A percentile compares a stretch with the other conserved stretches of the same genome.
Conservation (phyloP, 2,113 vertebrate species). For the Campylomormyrus numenius region DNA sequence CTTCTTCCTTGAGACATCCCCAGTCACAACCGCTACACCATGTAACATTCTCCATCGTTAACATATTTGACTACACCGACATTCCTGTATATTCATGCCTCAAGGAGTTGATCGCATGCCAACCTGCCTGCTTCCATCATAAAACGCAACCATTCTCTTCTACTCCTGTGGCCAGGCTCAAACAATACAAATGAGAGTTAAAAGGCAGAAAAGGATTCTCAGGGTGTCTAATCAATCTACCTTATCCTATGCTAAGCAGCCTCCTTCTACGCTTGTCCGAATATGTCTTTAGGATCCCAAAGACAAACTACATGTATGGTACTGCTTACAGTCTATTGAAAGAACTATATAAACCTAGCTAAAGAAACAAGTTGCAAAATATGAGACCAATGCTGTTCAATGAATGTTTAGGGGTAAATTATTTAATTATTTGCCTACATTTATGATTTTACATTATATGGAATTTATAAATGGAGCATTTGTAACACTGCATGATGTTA, state of each 20-base stretch:
- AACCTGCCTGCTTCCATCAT: slow-evolving; percentile 53
- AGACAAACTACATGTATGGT: slow-evolving; percentile 47
- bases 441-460: slow-evolving; percentile 63
- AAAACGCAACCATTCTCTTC: slow-evolving; percentile 54
- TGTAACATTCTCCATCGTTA: slow-evolving; percentile 71
- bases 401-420: slow-evolving; percentile 65
- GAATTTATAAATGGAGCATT: slow-evolving; percentile 58
- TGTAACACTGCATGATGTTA: slow-evolving; percentile 68
- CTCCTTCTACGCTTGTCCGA: slow-evolving; percentile 42
- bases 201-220: slow-evolving; percentile 58
- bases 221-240: slow-evolving; percentile 62
- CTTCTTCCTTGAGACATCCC: slow-evolving; percentile 53
- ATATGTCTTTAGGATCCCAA: slow-evolving; percentile 60
- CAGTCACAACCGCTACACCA: slow-evolving; percentile 64
- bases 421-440: slow-evolving; percentile 58
- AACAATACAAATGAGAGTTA: slow-evolving; percentile 40
- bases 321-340: slow-evolving; percentile 50
- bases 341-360: slow-evolving; percentile 38
- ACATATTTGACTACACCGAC: slow-evolving; percentile 64
- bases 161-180: slow-evolving; percentile 49
- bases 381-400: slow-evolving; percentile 70
- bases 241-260: slow-evolving; percentile 47
- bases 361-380: slow-evolving; percentile 62
- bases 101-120: slow-evolving; percentile 61
- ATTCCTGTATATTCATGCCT: slow-evolving; percentile 68